Base-by-base conservation (phyloP, 2,797 vertebrate genomes). In the Clarias fuscus region DNA sequence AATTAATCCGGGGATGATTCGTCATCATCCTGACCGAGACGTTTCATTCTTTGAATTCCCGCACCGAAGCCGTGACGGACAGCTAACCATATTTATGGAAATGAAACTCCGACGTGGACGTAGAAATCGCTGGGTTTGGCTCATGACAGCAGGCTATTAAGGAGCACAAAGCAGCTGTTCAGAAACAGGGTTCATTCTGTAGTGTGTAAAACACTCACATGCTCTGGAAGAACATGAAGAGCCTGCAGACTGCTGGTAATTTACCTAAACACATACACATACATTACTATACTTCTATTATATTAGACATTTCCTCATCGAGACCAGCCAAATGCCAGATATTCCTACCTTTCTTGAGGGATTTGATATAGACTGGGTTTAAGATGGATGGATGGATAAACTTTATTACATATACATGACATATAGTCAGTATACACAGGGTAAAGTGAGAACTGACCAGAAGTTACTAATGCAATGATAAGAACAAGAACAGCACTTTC, bases 1-100 rank as follows among this genome's bases (percentile, higher is more conserved):
- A 82, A 89, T 90, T 33, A 89, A 86, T 77, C 73, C 43, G 78
- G 80, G 85, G 43, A 67, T 48, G 78, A 65, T 62, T 14, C 3
- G 62, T 58, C 53, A n/a, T 40, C 27, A 56, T 84, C 80, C 5
- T 67, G 70, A 88, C 85, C 85, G 58, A 33, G 75, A 67, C 61
- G 53, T 80, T 24, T 40, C 62, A 40, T 67, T 78, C 64, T 80
- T 24, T 10, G 11, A 43, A 67, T 73, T 59, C 43, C 11, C 13
- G 17, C 64, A 70, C 65, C 64, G 75, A 85, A 82, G 67, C 71
- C 15, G 59, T 73, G 75, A 65, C 10, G 43, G 70, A 70, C 72
- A 65, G 76, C 82, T 62, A 71, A 61, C 37, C 73, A 79, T 84
- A 76, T 82, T 33, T 75, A 75, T 82, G 85, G 67, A 79, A 84